Conservation (phyloP, 2,113 vertebrate species). For the Prinia subflava region DNA sequence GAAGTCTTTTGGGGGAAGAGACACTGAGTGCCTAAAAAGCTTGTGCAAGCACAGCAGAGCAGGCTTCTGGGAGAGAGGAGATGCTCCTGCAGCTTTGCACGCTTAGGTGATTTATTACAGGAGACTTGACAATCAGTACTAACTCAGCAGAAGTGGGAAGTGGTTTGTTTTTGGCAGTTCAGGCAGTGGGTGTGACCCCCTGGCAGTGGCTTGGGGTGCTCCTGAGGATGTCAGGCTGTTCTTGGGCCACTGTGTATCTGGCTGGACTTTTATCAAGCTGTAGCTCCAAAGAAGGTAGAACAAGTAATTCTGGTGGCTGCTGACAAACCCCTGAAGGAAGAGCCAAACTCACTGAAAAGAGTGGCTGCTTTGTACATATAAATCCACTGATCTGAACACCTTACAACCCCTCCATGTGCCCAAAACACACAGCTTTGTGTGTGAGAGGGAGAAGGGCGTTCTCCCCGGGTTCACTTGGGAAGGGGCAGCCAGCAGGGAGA, state of each 20-base stretch:
- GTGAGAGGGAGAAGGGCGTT: not conserved
- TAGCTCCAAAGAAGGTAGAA: not conserved
- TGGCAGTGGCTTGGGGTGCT: not conserved
- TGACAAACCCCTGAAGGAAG: not conserved
- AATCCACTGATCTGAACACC: not conserved
- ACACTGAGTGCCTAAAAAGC: not conserved
- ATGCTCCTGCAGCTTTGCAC: not conserved
- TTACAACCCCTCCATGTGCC: fast-evolving
- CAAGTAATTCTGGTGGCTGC: not conserved
- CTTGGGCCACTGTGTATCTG: not conserved
- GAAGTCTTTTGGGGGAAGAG: not conserved
- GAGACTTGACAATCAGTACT: not conserved
- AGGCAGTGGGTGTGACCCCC: not conserved
- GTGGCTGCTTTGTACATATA: not conserved
- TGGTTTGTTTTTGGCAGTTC: not conserved
- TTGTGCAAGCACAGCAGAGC: not conserved
- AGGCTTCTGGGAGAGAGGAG: not conserved
- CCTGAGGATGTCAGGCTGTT: not conserved
- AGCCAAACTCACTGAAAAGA: not conserved
- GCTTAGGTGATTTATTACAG: not conserved
- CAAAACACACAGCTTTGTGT: not conserved
- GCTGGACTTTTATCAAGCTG: not conserved
- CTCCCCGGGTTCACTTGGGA: not conserved
- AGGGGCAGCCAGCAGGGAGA: not conserved
- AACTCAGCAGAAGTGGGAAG: not conserved